Conservation (phyloP, 1,140 invertebrate species). For the Bemisia tabaci region DNA sequence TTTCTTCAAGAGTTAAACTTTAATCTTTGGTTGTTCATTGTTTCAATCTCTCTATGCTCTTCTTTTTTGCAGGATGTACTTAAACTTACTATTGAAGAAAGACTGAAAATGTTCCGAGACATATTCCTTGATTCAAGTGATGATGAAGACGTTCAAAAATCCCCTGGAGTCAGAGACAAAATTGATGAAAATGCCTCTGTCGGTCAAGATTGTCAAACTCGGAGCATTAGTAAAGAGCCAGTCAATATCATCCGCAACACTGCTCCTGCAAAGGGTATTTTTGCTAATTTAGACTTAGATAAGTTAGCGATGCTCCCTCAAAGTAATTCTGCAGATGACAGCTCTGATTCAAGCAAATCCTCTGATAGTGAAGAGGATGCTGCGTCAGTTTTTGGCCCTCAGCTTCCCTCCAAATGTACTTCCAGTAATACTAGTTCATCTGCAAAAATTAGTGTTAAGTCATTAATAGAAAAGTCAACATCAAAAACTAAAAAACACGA, state of each 20-base stretch:
- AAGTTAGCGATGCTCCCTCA: slow-evolving; percentile 5
- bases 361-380: not conserved
- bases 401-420: not conserved
- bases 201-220: not conserved
- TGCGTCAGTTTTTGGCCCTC: not conserved
- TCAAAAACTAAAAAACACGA: not conserved
- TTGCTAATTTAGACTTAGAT: slow-evolving; percentile 11
- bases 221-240: not conserved
- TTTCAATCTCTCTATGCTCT: too few species aligned
- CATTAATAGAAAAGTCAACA: slow-evolving; percentile 2
- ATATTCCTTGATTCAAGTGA: slow-evolving; percentile 13
- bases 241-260: not conserved
- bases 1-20: too few species aligned
- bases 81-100: slow-evolving; percentile 2
- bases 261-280: slow-evolving; percentile 11
- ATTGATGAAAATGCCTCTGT: not conserved
- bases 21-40: too few species aligned
- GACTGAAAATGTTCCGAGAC: slow-evolving; percentile 11
- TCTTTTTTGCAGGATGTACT: not conserved
- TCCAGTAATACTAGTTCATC: not conserved
- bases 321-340: not conserved
- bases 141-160: slow-evolving; percentile 2
- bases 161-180: not conserved
- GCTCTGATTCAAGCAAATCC: not conserved
- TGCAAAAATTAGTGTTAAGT: not conserved